Conservation (phyloP, 2,113 vertebrate species). For the Rhabdornis inornatus region DNA sequence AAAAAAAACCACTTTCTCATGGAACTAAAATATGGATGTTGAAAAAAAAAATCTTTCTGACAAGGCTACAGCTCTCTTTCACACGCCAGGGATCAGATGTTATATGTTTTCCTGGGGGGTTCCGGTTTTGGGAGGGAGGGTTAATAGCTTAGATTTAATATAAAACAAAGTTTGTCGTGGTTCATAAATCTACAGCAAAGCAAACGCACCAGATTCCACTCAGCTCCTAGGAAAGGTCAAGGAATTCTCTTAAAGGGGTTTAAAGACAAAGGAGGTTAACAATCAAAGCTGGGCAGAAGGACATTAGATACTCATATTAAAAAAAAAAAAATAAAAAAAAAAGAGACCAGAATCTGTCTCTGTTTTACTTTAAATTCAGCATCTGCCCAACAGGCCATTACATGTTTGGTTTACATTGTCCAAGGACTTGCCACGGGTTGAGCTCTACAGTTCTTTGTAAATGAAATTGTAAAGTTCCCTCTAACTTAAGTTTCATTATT, state of each 20-base stretch:
- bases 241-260: neutral
- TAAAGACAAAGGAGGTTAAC: neutral
- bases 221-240: neutral
- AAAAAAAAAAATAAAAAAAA: neutral
- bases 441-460: neutral
- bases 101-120: neutral
- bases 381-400: neutral
- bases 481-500: neutral
- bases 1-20: neutral
- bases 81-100: neutral
- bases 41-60: neutral
- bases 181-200: neutral
- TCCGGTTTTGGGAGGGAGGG: accelerated
- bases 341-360: neutral
- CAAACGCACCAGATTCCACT: neutral
- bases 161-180: neutral
- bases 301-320: neutral
- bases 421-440: neutral
- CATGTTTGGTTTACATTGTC: neutral
- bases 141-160: neutral
- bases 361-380: neutral
- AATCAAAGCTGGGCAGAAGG: neutral
- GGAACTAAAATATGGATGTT: neutral
- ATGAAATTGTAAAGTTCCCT: neutral
- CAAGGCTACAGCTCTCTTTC: neutral